Percentiles rank a stretch among this genome's conserved stretches.
These are phyloP conservation scores for Philonicus albiceps DNA, from an alignment of 2,888 invertebrate genomes.

Conservation along the genomic window DNA sequence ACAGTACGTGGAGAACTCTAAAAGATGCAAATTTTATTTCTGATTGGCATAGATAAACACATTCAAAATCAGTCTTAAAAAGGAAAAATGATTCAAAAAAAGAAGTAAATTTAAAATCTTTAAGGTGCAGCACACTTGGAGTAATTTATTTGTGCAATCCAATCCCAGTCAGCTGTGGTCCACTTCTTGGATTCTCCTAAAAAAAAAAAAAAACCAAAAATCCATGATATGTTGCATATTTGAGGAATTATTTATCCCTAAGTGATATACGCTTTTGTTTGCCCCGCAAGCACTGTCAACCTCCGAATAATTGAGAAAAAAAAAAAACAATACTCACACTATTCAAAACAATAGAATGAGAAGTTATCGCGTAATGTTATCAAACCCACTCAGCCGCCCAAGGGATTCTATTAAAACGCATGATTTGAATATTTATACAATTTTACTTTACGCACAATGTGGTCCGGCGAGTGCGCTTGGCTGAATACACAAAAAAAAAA, in stretches of 20 bases:
- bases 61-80: not conserved
- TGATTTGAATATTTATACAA: not conserved
- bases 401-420: not conserved
- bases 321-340: not conserved
- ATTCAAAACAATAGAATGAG: not conserved
- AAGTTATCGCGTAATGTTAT: not conserved
- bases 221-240: not conserved
- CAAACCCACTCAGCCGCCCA: not conserved
- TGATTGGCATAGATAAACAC: not conserved
- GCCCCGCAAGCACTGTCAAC: not conserved
- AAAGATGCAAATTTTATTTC: not conserved
- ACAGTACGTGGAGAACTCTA: not conserved
- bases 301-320: slow-evolving; percentile 24
- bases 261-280: not conserved
- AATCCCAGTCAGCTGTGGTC: not conserved
- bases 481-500: not conserved
- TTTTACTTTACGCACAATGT: not conserved
- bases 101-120: not conserved
- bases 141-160: not conserved
- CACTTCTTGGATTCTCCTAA: slow-evolving; percentile 5
- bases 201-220: not conserved
- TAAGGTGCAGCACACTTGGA: not conserved
- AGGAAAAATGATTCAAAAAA: not conserved
- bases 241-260: not conserved
- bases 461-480: not conserved